These are phyloP conservation scores for Sciurus carolinensis DNA, from an alignment of 2,797 vertebrate genomes.

Conservation along the genomic window DNA sequence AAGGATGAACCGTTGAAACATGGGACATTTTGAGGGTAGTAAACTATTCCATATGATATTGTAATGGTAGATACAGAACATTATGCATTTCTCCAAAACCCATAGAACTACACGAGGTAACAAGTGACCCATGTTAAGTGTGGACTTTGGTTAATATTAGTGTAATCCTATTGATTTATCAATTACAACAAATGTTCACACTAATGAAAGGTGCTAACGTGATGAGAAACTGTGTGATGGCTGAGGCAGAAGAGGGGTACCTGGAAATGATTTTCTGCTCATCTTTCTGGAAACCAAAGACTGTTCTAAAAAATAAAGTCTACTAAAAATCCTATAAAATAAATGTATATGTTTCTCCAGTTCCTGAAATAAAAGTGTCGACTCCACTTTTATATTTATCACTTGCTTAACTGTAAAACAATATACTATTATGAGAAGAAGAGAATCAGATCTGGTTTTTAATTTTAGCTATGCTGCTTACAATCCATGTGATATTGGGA, in stretches of 20 bases:
- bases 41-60: not conserved
- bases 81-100: conserved; percentile 6
- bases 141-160: not conserved
- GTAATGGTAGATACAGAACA: not conserved
- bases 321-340: not conserved
- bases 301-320: not conserved
- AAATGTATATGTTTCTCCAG: not conserved
- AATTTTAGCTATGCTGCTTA: not conserved
- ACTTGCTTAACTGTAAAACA: not conserved
- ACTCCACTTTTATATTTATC: not conserved
- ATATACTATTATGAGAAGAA: not conserved
- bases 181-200: too few relatives aligned
- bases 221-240: not conserved
- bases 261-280: not conserved
- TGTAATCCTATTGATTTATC: too few relatives aligned
- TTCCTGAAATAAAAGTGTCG: not conserved
- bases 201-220: not conserved
- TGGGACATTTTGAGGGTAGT: not conserved
- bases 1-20: not conserved
- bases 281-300: not conserved
- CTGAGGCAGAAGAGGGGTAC: not conserved
- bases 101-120: not conserved
- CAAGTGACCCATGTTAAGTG: not conserved
- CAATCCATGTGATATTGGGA: not conserved
- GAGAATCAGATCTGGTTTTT: not conserved